These are phyloP conservation scores for Engraulis encrasicolus DNA, from an alignment of 2,113 vertebrate species.

Conservation along the genomic window DNA sequence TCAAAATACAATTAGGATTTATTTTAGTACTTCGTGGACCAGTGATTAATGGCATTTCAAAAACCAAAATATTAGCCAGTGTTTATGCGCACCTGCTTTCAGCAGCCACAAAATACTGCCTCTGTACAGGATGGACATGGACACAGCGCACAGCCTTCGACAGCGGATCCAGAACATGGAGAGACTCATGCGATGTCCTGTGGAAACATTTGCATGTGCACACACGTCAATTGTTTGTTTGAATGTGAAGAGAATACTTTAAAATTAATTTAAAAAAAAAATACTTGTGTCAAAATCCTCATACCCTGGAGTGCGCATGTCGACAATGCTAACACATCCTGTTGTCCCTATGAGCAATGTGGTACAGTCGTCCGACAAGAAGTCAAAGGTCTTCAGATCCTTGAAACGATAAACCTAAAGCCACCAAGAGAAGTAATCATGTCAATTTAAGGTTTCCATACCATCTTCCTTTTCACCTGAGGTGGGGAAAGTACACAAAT, in stretches of 20 bases:
- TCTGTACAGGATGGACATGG: conserved; percentile 82
- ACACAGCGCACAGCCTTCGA: conserved; percentile 72
- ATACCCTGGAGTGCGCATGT: conserved; percentile 79
- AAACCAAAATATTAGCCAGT: neutral
- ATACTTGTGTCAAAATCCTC: neutral
- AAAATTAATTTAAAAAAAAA: too few relatives aligned
- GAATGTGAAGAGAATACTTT: neutral
- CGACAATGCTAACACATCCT: conserved; percentile 78
- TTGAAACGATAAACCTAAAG: conserved; percentile 78
- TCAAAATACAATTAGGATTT: too few relatives aligned
- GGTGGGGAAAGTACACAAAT: too few relatives aligned
- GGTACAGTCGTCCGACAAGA: conserved; percentile 74
- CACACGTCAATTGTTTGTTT: neutral
- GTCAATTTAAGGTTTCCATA: too few relatives aligned
- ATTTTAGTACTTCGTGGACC: too few relatives aligned
- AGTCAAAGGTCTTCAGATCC: conserved; percentile 83
- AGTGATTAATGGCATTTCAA: too few relatives aligned
- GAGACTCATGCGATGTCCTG: conserved; percentile 71
- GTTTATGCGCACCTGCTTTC: conserved; percentile 67
- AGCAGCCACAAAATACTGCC: conserved; percentile 82
- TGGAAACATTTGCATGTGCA: conserved; percentile 19
- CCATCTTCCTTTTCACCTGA: too few relatives aligned
- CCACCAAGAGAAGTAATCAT: neutral
- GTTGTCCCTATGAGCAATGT: conserved; percentile 75
- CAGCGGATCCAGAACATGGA: conserved; percentile 60